These are phyloP conservation scores for Chymomyza procnemis DNA, from an alignment of 2,888 invertebrate species.

Conservation along the genomic window DNA sequence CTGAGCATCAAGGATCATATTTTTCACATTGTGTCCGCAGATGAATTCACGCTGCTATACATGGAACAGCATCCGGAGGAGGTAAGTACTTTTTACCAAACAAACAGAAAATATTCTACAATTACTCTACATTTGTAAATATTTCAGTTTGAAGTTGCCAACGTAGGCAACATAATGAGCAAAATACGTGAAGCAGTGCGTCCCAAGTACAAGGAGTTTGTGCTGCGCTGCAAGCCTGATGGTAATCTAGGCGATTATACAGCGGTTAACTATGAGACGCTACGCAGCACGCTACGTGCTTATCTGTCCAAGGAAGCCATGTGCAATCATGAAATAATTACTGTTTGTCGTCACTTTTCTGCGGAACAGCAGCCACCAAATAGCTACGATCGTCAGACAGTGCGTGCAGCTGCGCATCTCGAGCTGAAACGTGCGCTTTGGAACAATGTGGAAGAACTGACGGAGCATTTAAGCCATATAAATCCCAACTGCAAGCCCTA, in stretches of 20 bases:
- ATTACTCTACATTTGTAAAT: not conserved
- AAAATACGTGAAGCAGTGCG: slow-evolving; percentile 85
- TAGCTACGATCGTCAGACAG: slow-evolving; percentile 78
- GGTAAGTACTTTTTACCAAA: slow-evolving; percentile 80
- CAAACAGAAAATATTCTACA: not conserved
- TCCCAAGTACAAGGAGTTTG: slow-evolving; percentile 87
- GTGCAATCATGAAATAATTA: slow-evolving; percentile 89
- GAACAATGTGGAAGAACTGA: slow-evolving; percentile 83
- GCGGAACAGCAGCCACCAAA: slow-evolving; percentile 80
- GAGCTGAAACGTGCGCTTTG: slow-evolving; percentile 86
- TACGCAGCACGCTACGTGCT: slow-evolving; percentile 82
- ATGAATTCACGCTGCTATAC: slow-evolving; percentile 91
- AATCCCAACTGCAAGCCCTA: slow-evolving; percentile 81
- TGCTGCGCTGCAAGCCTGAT: slow-evolving; percentile 83
- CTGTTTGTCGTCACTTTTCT: slow-evolving; percentile 86
- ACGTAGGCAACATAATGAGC: slow-evolving; percentile 85
- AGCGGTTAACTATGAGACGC: slow-evolving; percentile 70
- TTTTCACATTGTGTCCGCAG: slow-evolving; percentile 89
- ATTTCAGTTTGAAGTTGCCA: slow-evolving; percentile 84
- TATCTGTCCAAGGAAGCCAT: slow-evolving; percentile 75
- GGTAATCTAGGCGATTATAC: slow-evolving; percentile 47
- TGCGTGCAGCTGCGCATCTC: slow-evolving; percentile 84
- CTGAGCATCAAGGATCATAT: slow-evolving; percentile 87
- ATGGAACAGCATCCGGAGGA: slow-evolving; percentile 89
- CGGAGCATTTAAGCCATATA: slow-evolving; percentile 81